A percentile compares a stretch with the other conserved stretches of the same genome.
phyloP scores from a whole-genome alignment of 2,113 vertebrate species.

The Nansenia antarctica region DNA sequence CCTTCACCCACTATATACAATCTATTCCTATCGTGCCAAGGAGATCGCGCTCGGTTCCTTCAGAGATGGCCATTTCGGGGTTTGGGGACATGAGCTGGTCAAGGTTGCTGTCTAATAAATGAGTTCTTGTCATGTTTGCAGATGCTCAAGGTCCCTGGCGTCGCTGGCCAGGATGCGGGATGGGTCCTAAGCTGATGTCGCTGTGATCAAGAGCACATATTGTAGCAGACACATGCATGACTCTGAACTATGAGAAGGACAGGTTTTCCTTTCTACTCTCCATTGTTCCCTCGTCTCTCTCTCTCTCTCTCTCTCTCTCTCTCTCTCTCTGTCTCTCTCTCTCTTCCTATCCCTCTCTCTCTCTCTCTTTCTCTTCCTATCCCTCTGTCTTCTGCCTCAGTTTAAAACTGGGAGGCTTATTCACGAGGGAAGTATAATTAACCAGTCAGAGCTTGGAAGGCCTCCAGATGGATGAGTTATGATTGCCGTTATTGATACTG shows the following conservation, averaged over 20 bases:
- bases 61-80: slow-evolving; percentile 52
- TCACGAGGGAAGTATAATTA: slow-evolving; percentile 75
- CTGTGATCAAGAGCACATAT: slow-evolving; percentile 46
- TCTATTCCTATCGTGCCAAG: slow-evolving; percentile 40
- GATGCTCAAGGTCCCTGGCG: slow-evolving; percentile 57
- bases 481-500: slow-evolving; percentile 75
- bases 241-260: slow-evolving; percentile 39
- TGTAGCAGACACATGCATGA: slow-evolving; percentile 32
- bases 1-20: slow-evolving; percentile 46
- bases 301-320: too few relatives aligned
- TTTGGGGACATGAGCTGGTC: slow-evolving; percentile 51
- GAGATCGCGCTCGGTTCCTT: slow-evolving; percentile 37
- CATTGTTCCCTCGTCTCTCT: slow-evolving; percentile 23
- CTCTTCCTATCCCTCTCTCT: slow-evolving; percentile 39
- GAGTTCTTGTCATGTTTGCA: slow-evolving; percentile 65
- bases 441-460: slow-evolving; percentile 66
- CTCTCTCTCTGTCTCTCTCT: slow-evolving; percentile 10
- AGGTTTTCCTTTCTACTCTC: slow-evolving; percentile 12
- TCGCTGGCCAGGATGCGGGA: slow-evolving; percentile 34
- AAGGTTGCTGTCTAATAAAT: slow-evolving; percentile 70
- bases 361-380: neutral
- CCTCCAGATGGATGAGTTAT: slow-evolving; percentile 77
- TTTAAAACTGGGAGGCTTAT: slow-evolving; percentile 67
- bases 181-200: slow-evolving; percentile 26
- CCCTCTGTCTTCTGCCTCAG: slow-evolving; percentile 27